A percentile compares a stretch with the other conserved stretches of the same genome.
These are phyloP conservation scores for Gyrodactylus salaris DNA, from an alignment of 1,140 invertebrate species.

Conservation along the genomic window DNA sequence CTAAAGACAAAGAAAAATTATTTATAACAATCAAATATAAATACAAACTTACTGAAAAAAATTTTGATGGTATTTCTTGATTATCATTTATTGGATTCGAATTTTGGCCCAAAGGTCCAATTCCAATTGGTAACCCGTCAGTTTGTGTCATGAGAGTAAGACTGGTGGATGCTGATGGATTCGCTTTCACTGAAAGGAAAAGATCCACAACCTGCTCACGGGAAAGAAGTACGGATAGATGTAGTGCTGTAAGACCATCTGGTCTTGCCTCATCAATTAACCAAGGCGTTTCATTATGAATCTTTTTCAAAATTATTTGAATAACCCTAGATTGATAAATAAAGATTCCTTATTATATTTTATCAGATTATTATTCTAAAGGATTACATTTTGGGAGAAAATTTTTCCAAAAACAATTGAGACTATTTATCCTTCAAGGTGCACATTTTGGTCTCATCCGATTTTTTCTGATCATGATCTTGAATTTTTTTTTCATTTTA, in stretches of 20 bases:
- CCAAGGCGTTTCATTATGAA: slow-evolving; percentile 27
- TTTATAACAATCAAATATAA: not conserved
- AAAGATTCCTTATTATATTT: not conserved
- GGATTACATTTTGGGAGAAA: no score
- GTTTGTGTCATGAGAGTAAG: not conserved
- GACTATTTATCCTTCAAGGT: no score
- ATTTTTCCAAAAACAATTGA: no score
- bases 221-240: slow-evolving; percentile 74
- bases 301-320: not conserved
- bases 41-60: no score
- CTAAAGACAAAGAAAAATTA: not conserved
- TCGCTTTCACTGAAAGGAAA: not conserved
- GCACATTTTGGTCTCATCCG: no score
- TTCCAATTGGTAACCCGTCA: not conserved
- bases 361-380: no score
- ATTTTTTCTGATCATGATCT: no score
- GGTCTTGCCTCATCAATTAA: slow-evolving; percentile 91
- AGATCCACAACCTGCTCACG: slow-evolving; percentile 80
- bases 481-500: no score
- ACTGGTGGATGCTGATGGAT: not conserved
- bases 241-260: slow-evolving; percentile 75
- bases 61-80: no score
- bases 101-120: not conserved
- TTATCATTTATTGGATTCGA: not conserved
- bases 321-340: not conserved